Percentiles rank a stretch among this genome's conserved stretches.
phyloP scores from a whole-genome alignment of 2,797 vertebrate genomes.

The Pygocentrus nattereri region DNA sequence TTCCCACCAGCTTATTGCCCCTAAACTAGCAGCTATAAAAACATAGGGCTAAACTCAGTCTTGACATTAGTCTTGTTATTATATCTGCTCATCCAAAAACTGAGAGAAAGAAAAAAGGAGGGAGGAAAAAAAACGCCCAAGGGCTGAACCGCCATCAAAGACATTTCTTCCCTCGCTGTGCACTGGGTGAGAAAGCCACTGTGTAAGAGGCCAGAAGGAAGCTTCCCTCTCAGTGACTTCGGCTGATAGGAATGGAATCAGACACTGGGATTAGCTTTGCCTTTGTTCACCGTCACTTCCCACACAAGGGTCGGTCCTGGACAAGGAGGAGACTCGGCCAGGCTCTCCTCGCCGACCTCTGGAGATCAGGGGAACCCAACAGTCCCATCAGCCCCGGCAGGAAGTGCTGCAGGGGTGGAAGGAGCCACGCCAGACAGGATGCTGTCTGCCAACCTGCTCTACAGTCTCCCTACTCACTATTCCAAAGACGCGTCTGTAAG shows the following conservation, averaged over 20 bases:
- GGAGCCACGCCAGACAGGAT: neutral
- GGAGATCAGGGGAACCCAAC: constrained; percentile 70
- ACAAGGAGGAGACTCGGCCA: constrained; percentile 77
- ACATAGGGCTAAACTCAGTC: constrained; percentile 77
- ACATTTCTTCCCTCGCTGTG: constrained; percentile 76
- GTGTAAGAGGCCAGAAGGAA: constrained; percentile 77
- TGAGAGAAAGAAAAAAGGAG: constrained; percentile 52
- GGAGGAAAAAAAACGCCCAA: constrained; percentile 72
- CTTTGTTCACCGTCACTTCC: constrained; percentile 83
- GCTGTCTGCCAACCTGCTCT: constrained; percentile 12
- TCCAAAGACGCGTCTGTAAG: neutral
- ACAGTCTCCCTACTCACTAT: neutral
- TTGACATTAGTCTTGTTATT: constrained; percentile 84
- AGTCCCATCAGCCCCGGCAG: constrained; percentile 21
- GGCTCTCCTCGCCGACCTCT: constrained; percentile 73
- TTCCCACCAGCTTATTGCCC: constrained; percentile 75
- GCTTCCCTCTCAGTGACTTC: constrained; percentile 82
- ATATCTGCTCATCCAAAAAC: constrained; percentile 82
- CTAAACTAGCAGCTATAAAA: constrained; percentile 79
- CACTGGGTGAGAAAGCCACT: constrained; percentile 75
- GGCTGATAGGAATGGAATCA: constrained; percentile 83
- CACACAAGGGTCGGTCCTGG: constrained; percentile 75
- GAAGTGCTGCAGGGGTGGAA: constrained; percentile 42
- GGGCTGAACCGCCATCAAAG: constrained; percentile 82
- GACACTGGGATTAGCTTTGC: constrained; percentile 84